A percentile compares a stretch with the other conserved stretches of the same genome.
Conservation (phyloP, 2,113 vertebrate genomes). For the Isichthys henryi region DNA sequence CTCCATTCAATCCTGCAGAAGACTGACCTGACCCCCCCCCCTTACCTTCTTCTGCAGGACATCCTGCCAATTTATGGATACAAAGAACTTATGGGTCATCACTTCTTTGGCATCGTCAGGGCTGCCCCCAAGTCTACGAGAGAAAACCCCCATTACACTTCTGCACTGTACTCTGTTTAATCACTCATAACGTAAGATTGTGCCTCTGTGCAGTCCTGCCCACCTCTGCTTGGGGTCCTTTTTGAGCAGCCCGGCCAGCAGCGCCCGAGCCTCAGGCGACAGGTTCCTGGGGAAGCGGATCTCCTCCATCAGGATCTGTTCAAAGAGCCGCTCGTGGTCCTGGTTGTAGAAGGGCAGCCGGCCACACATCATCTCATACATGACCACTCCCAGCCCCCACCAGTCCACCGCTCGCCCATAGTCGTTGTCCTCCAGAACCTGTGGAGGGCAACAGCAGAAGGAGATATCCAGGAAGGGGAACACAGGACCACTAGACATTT, state of each 20-base stretch:
- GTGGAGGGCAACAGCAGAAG: background rate
- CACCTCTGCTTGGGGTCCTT: conserved; percentile 90
- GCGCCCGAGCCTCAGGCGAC: conserved; percentile 79
- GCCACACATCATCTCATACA: conserved; percentile 96
- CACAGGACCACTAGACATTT: background rate
- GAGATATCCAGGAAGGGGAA: no score
- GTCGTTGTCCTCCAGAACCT: conserved; percentile 96
- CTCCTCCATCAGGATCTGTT: conserved; percentile 95
- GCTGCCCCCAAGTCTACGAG: conserved; percentile 79
- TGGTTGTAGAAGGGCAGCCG: conserved; percentile 95
- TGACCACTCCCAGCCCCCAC: conserved; percentile 96
- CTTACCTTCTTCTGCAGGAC: conserved; percentile 81
- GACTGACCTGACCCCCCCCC: no score
- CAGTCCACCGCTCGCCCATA: conserved; percentile 94
- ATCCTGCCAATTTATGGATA: conserved; percentile 81
- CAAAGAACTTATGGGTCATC: conserved; percentile 88
- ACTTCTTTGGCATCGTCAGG: conserved; percentile 84
- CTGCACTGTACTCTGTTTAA: background rate
- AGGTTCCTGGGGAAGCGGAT: conserved; percentile 94
- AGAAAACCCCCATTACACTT: background rate
- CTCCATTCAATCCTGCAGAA: background rate
- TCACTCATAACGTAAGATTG: background rate
- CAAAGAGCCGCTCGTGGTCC: conserved; percentile 94
- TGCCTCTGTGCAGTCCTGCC: background rate
- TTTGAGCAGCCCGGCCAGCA: conserved; percentile 84